A percentile compares a stretch with the other conserved stretches of the same genome.
Evolutionary conservation across 35 echinoderm and acorn worm genomes (phyloP).

Genomic region (Lytechinus variegatus): DNA sequence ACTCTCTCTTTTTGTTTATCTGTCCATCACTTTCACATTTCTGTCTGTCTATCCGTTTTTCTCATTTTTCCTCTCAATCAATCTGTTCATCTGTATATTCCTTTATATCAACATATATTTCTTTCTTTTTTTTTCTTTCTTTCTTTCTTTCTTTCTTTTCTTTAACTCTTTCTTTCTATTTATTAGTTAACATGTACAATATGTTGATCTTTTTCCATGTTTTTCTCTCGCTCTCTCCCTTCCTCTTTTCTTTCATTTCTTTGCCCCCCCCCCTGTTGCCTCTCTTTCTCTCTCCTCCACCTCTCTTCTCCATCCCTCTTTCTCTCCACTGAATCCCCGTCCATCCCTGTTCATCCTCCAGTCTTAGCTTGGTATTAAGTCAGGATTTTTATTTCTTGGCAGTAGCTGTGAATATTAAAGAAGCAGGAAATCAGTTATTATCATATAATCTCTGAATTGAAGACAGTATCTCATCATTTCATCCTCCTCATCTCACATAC

Average conservation of each 20-base stretch:
- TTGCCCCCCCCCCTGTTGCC: no score
- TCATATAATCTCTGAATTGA: not conserved
- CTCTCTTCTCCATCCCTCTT: not conserved
- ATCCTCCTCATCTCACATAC: not conserved
- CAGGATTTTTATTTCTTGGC: not conserved
- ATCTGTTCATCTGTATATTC: no score
- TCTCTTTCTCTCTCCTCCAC: no score
- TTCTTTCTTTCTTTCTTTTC: not conserved
- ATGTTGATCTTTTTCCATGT: no score
- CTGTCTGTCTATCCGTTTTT: not conserved
- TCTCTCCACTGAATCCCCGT: not conserved
- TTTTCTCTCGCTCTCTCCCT: not conserved
- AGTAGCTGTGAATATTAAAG: not conserved
- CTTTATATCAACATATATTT: no score
- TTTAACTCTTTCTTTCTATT: not conserved
- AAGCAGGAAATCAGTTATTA: conserved; percentile 26
- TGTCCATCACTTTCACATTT: no score
- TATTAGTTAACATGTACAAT: not conserved
- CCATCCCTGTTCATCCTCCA: not conserved
- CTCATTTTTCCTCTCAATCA: not conserved
- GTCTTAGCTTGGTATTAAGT: not conserved
- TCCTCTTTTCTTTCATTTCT: not conserved
- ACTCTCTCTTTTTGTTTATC: not conserved
- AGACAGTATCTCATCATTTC: not conserved
- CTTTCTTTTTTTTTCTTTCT: not conserved